Conservation (phyloP, 2,113 vertebrate species). For the Herpetotheres cachinnans region DNA sequence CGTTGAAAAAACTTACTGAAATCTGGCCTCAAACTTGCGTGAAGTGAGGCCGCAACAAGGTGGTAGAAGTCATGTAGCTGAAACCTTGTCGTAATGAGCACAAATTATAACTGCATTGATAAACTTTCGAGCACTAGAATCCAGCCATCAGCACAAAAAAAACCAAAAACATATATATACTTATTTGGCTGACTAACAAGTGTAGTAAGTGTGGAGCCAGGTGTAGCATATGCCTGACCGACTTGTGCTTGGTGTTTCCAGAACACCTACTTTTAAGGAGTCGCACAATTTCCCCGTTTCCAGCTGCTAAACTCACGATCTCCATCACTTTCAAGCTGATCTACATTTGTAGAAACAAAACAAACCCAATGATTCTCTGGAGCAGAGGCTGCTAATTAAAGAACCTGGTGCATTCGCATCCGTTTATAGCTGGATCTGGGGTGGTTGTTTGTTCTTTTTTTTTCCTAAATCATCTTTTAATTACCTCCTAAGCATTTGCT, state of each 20-base stretch:
- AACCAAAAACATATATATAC: not conserved
- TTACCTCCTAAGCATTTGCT: conserved; percentile 23
- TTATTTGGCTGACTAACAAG: not conserved
- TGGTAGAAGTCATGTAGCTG: not conserved
- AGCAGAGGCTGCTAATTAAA: not conserved
- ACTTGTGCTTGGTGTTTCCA: not conserved
- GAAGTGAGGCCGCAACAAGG: not conserved
- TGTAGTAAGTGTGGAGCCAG: not conserved
- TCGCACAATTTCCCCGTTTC: not conserved
- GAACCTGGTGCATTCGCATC: not conserved
- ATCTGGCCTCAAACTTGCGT: not conserved
- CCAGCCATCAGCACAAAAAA: not conserved
- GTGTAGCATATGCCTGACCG: not conserved
- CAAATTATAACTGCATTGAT: not conserved
- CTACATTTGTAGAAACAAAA: not conserved
- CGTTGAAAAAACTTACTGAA: not conserved
- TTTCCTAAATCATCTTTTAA: conserved; percentile 47
- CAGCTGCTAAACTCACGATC: not conserved
- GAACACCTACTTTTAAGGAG: not conserved
- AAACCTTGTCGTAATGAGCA: not conserved
- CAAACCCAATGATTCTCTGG: not conserved
- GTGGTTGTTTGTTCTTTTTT: not conserved
- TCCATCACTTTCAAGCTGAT: not conserved
- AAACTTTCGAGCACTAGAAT: not conserved
- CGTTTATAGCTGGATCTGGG: not conserved